Evolutionary conservation across 1,140 invertebrate species (phyloP).

Genomic region (Phenacoccus solenopsis): DNA sequence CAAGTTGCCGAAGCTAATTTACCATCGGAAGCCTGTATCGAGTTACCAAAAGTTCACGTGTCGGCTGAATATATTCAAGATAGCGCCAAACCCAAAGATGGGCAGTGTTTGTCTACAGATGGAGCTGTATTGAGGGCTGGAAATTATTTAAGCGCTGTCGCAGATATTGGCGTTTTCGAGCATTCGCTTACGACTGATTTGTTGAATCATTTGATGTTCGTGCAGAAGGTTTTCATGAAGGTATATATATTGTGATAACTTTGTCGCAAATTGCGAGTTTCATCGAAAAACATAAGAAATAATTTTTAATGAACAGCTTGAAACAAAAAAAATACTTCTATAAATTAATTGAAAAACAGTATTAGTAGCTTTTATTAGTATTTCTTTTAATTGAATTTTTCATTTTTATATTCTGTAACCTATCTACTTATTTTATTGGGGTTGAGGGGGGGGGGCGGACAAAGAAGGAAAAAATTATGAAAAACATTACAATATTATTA

Average conservation of each 20-base stretch:
- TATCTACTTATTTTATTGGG: too few relatives aligned
- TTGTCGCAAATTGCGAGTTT: too few relatives aligned
- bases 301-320: neutral
- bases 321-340: neutral
- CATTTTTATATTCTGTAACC: too few relatives aligned
- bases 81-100: conserved; percentile 32
- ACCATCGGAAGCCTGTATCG: conserved; percentile 83
- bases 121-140: conserved; percentile 79
- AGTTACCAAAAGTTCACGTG: conserved; percentile 81
- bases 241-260: conserved; percentile 28
- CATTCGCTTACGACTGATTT: conserved; percentile 94
- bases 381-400: too few relatives aligned
- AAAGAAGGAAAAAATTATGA: too few relatives aligned
- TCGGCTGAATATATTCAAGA: conserved; percentile 74
- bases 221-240: conserved; percentile 98
- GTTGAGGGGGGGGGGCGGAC: too few relatives aligned
- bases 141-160: conserved; percentile 78
- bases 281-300: too few relatives aligned
- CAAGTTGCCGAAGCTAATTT: conserved; percentile 65
- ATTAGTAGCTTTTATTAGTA: too few relatives aligned
- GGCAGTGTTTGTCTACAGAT: conserved; percentile 37
- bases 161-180: conserved; percentile 90
- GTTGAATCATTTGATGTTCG: conserved; percentile 94
- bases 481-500: too few relatives aligned
- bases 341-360: too few relatives aligned